phyloP scores from a whole-genome alignment of 2,888 invertebrate genomes.

The Tipula confusa region DNA sequence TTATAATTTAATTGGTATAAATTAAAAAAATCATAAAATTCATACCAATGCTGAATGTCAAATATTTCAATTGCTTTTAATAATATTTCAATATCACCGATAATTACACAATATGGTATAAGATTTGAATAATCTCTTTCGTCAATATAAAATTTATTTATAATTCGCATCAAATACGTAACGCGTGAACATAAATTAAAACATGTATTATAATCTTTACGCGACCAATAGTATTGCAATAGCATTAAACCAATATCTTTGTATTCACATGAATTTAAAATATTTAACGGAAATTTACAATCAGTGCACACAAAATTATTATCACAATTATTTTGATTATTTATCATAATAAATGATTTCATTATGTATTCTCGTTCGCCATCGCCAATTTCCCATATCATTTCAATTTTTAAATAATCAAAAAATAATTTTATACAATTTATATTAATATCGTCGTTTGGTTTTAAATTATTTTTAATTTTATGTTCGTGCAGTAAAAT shows the following conservation, averaged over 20 bases:
- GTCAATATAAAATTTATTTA: conserved; percentile 47
- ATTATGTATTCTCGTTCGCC: conserved; percentile 47
- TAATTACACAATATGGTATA: conserved; percentile 46
- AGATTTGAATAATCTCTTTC: conserved; percentile 48
- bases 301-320: conserved; percentile 43
- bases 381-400: conserved; percentile 50
- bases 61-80: conserved; percentile 45
- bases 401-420: conserved; percentile 48
- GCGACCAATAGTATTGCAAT: conserved; percentile 49
- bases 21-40: conserved; percentile 45
- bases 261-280: conserved; percentile 45
- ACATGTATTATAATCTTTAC: conserved; percentile 47
- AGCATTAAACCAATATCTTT: conserved; percentile 46
- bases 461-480: conserved; percentile 38
- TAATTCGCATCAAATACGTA: conserved; percentile 46
- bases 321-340: conserved; percentile 35
- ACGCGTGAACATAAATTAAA: conserved; percentile 46
- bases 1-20: neutral
- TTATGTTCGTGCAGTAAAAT: conserved; percentile 47
- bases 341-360: conserved; percentile 44
- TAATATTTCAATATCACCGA: conserved; percentile 45
- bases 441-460: conserved; percentile 42
- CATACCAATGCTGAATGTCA: conserved; percentile 43
- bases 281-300: conserved; percentile 47
- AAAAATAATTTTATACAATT: conserved; percentile 50